Conservation (phyloP, 2,113 vertebrate genomes). For the Hyperopisus bebe region DNA sequence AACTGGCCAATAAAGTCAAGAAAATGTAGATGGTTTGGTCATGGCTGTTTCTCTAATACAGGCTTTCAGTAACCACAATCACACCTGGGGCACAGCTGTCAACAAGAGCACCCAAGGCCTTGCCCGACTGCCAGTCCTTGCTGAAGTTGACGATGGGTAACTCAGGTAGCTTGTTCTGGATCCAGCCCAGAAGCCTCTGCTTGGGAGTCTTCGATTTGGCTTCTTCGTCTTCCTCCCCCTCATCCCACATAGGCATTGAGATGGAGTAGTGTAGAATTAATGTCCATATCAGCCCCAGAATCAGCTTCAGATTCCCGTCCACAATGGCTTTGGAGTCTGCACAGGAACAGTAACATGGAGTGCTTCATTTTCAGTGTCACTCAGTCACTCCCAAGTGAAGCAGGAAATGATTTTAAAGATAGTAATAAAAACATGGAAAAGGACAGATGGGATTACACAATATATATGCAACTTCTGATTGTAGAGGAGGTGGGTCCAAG, state of each 20-base stretch:
- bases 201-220: constrained; percentile 84
- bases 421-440: neutral
- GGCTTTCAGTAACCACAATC: neutral
- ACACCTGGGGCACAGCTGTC: constrained; percentile 87
- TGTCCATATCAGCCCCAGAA: constrained; percentile 89
- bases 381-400: neutral
- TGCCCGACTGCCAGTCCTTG: constrained; percentile 85
- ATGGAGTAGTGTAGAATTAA: constrained; percentile 93
- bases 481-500: too few relatives aligned
- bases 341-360: neutral
- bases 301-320: constrained; percentile 89
- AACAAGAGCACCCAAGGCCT: constrained; percentile 81
- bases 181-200: constrained; percentile 88
- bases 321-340: constrained; percentile 91
- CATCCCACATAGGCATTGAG: constrained; percentile 81
- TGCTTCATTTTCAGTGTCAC: neutral
- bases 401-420: neutral
- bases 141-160: constrained; percentile 88
- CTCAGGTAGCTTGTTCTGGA: constrained; percentile 89
- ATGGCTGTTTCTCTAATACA: neutral
- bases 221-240: constrained; percentile 78
- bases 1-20: too few relatives aligned
- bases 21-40: neutral
- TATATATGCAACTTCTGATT: neutral
- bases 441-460: neutral